phyloP scores from a whole-genome alignment of 2,888 invertebrate species.

The Antitype chi region DNA sequence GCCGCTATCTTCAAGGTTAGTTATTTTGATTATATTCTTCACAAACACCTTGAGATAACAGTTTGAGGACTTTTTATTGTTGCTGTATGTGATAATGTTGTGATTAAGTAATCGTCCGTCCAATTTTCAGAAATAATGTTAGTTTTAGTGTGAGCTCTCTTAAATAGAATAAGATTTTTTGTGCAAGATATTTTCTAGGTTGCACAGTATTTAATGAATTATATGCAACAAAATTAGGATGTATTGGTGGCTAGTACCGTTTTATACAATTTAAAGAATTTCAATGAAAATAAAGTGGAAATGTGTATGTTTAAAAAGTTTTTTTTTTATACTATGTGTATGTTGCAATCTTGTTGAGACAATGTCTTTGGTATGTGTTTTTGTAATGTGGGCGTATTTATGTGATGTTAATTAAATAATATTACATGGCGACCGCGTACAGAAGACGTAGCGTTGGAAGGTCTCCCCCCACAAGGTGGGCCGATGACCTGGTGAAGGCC shows the following conservation, averaged over 20 bases:
- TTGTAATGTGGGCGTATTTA: slow-evolving; percentile 1
- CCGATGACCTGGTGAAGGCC: no score
- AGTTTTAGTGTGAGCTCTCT: slow-evolving; percentile 1
- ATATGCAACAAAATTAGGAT: neutral
- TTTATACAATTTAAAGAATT: neutral
- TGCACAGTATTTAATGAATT: neutral
- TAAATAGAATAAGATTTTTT: neutral
- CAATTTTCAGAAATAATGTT: slow-evolving; percentile 39
- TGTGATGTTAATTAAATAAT: slow-evolving; percentile 59
- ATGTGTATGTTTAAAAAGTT: neutral
- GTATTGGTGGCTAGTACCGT: neutral
- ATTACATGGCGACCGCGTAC: no score
- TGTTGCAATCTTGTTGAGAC: neutral
- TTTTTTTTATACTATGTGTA: neutral
- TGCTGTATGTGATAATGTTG: slow-evolving; percentile 48
- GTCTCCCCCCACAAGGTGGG: no score
- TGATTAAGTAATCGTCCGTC: slow-evolving; percentile 49
- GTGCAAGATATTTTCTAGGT: neutral
- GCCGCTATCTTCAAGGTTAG: slow-evolving; percentile 62
- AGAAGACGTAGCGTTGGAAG: no score
- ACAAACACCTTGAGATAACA: slow-evolving; percentile 51
- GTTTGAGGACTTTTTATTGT: slow-evolving; percentile 21
- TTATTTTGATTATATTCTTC: slow-evolving; percentile 37
- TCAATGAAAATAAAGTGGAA: neutral
- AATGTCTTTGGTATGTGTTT: neutral